Conservation (phyloP, 2,797 vertebrate genomes). For the Danio albolineatus region DNA sequence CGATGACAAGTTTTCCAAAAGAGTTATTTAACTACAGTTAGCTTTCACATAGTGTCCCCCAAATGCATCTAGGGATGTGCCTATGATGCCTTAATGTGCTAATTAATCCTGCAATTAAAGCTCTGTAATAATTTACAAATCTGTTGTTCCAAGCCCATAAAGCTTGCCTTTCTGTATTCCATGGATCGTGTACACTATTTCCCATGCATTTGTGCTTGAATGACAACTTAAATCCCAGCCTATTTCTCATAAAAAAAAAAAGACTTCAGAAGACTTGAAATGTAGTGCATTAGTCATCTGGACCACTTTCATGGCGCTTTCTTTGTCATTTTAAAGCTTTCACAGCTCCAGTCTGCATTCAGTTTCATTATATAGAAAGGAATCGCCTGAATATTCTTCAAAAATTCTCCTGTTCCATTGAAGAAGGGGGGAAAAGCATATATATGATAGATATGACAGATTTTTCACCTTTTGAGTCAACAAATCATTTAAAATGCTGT, state of each 20-base stretch:
- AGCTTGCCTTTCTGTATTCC: neutral
- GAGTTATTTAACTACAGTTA: neutral
- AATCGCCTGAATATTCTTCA: neutral
- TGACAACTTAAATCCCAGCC: neutral
- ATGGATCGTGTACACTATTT: neutral
- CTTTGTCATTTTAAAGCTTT: neutral
- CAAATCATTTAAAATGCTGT: conserved; percentile 9
- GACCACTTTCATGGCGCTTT: neutral
- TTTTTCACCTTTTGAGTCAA: neutral
- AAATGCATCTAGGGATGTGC: neutral
- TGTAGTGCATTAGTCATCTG: neutral
- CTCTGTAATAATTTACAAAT: too few relatives aligned
- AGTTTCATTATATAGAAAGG: neutral
- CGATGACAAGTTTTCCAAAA: too few relatives aligned
- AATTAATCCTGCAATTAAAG: too few relatives aligned
- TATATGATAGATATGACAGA: neutral
- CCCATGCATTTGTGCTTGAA: neutral
- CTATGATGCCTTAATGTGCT: neutral
- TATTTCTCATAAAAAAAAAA: neutral
- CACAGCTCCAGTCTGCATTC: neutral
- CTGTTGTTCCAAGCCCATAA: neutral
- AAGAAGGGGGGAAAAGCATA: neutral
- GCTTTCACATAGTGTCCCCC: neutral
- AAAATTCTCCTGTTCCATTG: neutral
- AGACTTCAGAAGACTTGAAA: neutral